These are phyloP conservation scores for Bufotes viridis DNA, from an alignment of 2,797 vertebrate species.

Conservation along the genomic window DNA sequence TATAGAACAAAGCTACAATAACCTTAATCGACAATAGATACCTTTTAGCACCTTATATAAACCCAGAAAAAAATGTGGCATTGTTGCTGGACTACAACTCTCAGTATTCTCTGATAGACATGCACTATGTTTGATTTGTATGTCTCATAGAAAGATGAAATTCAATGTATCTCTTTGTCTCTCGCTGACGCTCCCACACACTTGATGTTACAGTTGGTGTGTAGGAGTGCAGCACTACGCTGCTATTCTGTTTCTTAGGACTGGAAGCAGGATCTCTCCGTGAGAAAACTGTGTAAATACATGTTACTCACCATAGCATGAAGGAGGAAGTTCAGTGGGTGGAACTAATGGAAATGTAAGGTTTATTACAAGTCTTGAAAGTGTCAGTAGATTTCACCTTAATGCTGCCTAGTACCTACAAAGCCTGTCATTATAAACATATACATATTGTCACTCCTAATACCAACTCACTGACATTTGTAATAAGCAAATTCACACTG, in stretches of 20 bases:
- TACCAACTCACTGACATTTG: conserved; percentile 25
- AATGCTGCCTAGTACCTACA: not conserved
- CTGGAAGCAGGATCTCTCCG: conserved; percentile 12
- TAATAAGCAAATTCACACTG: conserved; percentile 12
- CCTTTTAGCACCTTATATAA: too few species aligned
- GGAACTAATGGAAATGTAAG: conserved; percentile 38
- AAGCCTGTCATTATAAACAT: conserved; percentile 30
- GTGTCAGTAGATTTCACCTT: conserved; percentile 27
- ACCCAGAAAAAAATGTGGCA: not conserved
- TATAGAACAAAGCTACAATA: too few species aligned
- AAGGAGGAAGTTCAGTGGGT: conserved; percentile 30
- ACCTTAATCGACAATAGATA: too few species aligned
- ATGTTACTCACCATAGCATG: conserved; percentile 29
- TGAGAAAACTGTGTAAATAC: conserved; percentile 34
- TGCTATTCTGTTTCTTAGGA: conserved; percentile 31
- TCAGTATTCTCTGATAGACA: not conserved
- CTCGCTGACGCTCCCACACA: conserved; percentile 54
- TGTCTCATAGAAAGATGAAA: not conserved
- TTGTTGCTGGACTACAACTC: not conserved
- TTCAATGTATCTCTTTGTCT: conserved; percentile 33
- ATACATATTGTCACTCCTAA: conserved; percentile 12
- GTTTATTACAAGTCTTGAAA: conserved; percentile 24
- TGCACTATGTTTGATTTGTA: not conserved
- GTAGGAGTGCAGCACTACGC: conserved; percentile 45
- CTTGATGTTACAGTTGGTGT: conserved; percentile 51